Evolutionary conservation across 2,113 vertebrate genomes (phyloP).

Genomic region (Fulica atra): DNA sequence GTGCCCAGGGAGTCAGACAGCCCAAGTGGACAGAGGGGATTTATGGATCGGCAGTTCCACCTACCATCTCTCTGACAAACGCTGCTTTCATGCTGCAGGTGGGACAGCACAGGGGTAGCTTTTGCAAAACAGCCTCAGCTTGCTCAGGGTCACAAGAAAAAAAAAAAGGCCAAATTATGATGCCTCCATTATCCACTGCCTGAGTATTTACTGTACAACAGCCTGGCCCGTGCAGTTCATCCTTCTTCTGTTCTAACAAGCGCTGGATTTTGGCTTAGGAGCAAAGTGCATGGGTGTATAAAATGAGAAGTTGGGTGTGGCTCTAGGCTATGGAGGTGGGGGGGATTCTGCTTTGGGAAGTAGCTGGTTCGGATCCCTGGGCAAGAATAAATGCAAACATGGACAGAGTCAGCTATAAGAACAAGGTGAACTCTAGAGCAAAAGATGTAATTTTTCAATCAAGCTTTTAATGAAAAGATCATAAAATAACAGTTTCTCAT

Average conservation of each 20-base stretch:
- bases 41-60: neutral
- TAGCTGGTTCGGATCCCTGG: neutral
- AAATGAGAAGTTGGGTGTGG: neutral
- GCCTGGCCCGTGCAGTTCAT: neutral
- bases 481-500: conserved; percentile 99
- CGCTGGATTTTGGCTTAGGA: neutral
- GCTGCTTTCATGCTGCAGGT: neutral
- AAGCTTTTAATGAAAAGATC: conserved; percentile 99
- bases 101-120: neutral
- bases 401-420: neutral
- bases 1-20: neutral
- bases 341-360: neutral
- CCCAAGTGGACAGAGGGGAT: neutral
- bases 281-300: neutral
- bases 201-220: neutral
- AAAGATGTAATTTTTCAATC: conserved; percentile 83
- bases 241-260: neutral
- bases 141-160: neutral
- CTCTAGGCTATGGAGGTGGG: neutral
- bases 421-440: conserved; percentile 16
- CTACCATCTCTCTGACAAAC: neutral
- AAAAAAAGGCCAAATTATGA: neutral
- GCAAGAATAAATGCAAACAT: neutral
- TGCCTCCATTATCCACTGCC: neutral
- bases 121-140: neutral